Evolutionary conservation across 2,797 vertebrate species (phyloP).

Genomic region (Babyrousa celebensis): DNA sequence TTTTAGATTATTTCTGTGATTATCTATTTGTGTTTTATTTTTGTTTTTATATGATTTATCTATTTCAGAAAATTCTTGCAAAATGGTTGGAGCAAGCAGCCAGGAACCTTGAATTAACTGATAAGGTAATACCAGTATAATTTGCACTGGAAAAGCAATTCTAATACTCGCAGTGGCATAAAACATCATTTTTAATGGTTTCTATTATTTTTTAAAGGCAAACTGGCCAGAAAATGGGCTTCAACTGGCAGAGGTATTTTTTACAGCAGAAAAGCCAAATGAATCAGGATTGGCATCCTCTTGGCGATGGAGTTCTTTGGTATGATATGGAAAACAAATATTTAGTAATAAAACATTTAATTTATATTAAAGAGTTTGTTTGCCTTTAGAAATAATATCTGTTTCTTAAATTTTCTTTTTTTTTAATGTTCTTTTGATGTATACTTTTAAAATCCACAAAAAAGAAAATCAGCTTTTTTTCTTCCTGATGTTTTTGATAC

Average conservation of each 20-base stretch:
- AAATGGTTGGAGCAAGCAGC: constrained; percentile 97
- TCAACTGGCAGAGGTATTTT: constrained; percentile 95
- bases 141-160: constrained; percentile 43
- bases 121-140: constrained; percentile 93
- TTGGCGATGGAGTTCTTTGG: constrained; percentile 94
- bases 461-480: background rate
- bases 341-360: constrained; percentile 3
- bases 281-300: constrained; percentile 91
- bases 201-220: constrained; percentile 89
- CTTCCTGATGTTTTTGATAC: background rate
- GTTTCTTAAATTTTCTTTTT: background rate
- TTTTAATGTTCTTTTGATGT: background rate
- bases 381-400: background rate
- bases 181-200: background rate
- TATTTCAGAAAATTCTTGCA: constrained; percentile 94
- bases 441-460: background rate
- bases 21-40: constrained; percentile 18
- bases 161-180: background rate
- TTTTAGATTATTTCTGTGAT: constrained; percentile 12
- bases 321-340: constrained; percentile 87
- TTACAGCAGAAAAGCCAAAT: constrained; percentile 88
- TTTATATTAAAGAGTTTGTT: background rate
- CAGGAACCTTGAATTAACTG: constrained; percentile 97
- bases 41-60: constrained; percentile 49
- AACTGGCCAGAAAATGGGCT: constrained; percentile 98